Evolutionary conservation across 2,113 vertebrate species (phyloP), one percentile per base, ranked within the genome.

Genomic region (Silurus meridionalis): DNA sequence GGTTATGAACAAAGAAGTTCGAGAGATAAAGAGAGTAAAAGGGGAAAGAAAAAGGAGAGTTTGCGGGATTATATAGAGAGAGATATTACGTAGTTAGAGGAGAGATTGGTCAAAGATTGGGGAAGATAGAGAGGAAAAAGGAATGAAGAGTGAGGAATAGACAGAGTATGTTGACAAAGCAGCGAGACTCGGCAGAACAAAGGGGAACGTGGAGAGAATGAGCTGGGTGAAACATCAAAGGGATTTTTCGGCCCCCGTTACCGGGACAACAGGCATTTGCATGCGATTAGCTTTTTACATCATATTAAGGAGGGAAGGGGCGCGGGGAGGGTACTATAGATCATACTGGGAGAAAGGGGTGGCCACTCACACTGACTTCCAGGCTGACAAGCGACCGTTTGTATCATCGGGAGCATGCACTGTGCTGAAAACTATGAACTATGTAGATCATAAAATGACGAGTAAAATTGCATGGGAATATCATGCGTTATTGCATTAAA

Each of bases 281-380:
- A 95, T 95, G 94, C 93, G 94, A 95, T 95, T 95, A 95, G 94
- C 94, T 95, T 95, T 95, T 95, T 95, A 95, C 95, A 95, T 95
- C 94, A 95, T 95, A 95, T 95, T 95, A 95, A 94, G 94, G 92
- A 93, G 92, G 93, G 93, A 93, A 89, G 91, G 92, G 91, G 93
- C 87, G 87, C 15, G 53, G 87, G 8, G 50, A 60, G 83, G 84
- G 89, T 91, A 87, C 93, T 93, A 90, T 93, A 93, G 92, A 94
- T 94, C 92, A 94, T 91, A 92, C 50, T 75, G 72, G 83, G 71
- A 61, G 60, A 91, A 89, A 89, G 88, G 89, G 90, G 92, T 91
- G 93, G 93, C 94, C 91, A 90, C 91, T 93, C 92, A 91, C 91
- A 93, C 92, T 93, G 93, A 95, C 92, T 94, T 92, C 88, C 89